Evolutionary conservation across 2,797 vertebrate genomes (phyloP).

Genomic region (Paedocypris micromegethes): DNA sequence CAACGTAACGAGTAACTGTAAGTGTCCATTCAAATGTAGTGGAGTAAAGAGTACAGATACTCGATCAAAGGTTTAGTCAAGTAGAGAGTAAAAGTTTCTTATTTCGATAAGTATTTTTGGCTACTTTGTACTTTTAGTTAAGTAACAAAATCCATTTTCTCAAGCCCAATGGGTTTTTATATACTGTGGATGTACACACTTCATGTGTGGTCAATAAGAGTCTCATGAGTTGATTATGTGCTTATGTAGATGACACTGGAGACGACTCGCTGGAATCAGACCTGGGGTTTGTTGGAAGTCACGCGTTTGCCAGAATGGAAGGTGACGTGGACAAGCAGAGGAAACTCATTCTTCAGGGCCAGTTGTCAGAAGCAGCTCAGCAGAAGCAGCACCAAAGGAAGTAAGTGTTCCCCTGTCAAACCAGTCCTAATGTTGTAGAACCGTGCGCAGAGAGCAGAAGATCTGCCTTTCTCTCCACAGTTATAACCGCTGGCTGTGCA

Average conservation of each 20-base stretch:
- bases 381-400: slow-evolving; percentile 96
- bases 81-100: too few species aligned
- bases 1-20: too few species aligned
- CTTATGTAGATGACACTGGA: slow-evolving; percentile 60
- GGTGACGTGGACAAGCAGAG: slow-evolving; percentile 94
- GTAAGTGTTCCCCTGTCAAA: slow-evolving; percentile 63
- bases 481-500: slow-evolving; percentile 93
- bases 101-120: too few species aligned
- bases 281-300: slow-evolving; percentile 86
- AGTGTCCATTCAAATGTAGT: too few species aligned
- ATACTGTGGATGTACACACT: background rate
- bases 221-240: background rate
- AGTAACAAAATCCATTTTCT: too few species aligned
- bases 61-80: too few species aligned
- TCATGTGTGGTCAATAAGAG: background rate
- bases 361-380: slow-evolving; percentile 84
- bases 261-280: slow-evolving; percentile 80
- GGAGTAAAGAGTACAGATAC: too few species aligned
- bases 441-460: background rate
- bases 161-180: background rate
- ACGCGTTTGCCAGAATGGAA: slow-evolving; percentile 96
- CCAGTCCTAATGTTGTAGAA: background rate
- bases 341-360: slow-evolving; percentile 88
- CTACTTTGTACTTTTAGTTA: too few species aligned
- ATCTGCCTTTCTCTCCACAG: slow-evolving; percentile 59